A percentile compares a stretch with the other conserved stretches of the same genome.
phyloP scores from a whole-genome alignment of 1,140 invertebrate genomes.

The Carcinoscorpius rotundicauda region DNA sequence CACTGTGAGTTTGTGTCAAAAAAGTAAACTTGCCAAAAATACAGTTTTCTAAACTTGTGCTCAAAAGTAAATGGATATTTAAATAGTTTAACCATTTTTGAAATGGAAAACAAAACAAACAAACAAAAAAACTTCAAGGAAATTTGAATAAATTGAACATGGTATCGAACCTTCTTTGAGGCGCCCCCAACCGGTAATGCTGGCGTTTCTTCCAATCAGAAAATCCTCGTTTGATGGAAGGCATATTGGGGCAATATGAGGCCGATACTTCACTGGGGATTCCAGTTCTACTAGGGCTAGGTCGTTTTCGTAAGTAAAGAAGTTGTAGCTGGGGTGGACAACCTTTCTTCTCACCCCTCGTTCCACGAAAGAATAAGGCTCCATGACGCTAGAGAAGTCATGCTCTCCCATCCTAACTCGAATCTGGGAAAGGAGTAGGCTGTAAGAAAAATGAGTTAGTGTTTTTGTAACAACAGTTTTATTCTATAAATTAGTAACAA shows the following conservation, averaged over 20 bases:
- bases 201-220: constrained; percentile 71
- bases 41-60: too few species aligned
- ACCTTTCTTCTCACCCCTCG: constrained; percentile 77
- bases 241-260: constrained; percentile 81
- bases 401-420: constrained; percentile 77
- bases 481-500: too few species aligned
- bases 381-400: constrained; percentile 68
- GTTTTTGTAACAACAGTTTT: too few species aligned
- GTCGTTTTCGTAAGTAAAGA: constrained; percentile 85
- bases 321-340: constrained; percentile 82
- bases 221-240: constrained; percentile 67
- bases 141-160: not conserved
- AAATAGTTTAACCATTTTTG: too few species aligned
- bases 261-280: constrained; percentile 47
- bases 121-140: too few species aligned
- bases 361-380: constrained; percentile 77
- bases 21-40: too few species aligned
- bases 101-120: too few species aligned
- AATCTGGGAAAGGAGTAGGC: constrained; percentile 78
- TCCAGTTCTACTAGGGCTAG: constrained; percentile 77
- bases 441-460: constrained; percentile 31
- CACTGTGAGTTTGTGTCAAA: too few species aligned
- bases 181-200: constrained; percentile 84
- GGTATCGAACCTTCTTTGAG: constrained; percentile 57
- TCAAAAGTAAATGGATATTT: too few species aligned